phyloP scores from a whole-genome alignment of 64 coral and sea anemone genomes.

The Stichodactyla mertensii region DNA sequence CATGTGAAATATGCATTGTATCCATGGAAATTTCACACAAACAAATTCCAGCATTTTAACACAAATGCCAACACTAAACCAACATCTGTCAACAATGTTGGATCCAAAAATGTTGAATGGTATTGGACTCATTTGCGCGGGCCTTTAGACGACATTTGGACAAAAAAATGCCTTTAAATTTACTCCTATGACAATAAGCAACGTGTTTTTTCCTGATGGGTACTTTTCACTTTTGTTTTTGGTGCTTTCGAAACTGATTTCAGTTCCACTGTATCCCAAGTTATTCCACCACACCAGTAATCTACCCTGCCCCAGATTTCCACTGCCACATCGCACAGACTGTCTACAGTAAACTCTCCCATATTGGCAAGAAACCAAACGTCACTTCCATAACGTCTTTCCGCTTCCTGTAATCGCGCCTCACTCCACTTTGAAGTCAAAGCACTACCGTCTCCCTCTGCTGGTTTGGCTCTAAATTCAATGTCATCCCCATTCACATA shows the following conservation, averaged over 20 bases:
- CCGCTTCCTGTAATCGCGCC: conserved; percentile 19
- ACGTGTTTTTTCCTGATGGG: not conserved
- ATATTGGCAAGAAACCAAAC: conserved; percentile 60
- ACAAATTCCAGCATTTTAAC: no score
- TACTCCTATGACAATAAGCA: not conserved
- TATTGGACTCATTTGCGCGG: no score
- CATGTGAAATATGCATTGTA: no score
- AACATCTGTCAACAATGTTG: no score
- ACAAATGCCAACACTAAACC: no score
- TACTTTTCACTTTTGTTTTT: not conserved
- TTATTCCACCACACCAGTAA: conserved; percentile 64
- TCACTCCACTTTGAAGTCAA: conserved; percentile 55
- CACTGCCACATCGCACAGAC: conserved; percentile 58
- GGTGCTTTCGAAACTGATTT: not conserved
- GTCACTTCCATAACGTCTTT: conserved; percentile 41
- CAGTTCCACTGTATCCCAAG: conserved; percentile 67
- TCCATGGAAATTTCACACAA: no score
- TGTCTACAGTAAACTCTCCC: conserved; percentile 57
- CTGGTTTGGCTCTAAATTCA: conserved; percentile 53
- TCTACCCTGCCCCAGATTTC: conserved; percentile 53
- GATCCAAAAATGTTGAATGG: no score
- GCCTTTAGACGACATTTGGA: no score
- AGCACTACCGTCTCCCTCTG: conserved; percentile 41
- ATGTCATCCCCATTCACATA: conserved; percentile 35
- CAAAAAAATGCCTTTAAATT: no score